phyloP scores from a whole-genome alignment of 2,113 vertebrate species.

The Manacus vitellinus region DNA sequence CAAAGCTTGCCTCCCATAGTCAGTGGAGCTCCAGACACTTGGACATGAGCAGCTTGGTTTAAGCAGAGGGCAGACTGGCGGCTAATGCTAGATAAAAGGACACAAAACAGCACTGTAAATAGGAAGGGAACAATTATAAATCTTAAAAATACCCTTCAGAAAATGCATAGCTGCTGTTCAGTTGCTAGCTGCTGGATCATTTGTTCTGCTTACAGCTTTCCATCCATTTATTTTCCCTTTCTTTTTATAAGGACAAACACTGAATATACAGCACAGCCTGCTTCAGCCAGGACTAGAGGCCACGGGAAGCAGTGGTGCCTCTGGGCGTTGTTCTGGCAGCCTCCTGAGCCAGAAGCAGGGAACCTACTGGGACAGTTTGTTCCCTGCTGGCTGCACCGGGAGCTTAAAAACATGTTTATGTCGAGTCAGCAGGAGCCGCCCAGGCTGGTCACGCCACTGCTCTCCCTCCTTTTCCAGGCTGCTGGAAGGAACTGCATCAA shows the following conservation, averaged over 20 bases:
- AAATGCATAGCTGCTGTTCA: background rate
- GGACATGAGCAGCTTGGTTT: background rate
- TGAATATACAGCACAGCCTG: background rate
- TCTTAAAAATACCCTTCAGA: background rate
- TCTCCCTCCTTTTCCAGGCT: background rate
- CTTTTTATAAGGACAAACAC: background rate
- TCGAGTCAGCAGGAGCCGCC: background rate
- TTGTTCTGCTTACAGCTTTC: background rate
- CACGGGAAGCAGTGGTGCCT: background rate
- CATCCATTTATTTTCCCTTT: background rate
- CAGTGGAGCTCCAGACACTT: background rate
- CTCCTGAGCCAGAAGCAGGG: background rate
- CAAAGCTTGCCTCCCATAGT: background rate
- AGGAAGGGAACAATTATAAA: background rate
- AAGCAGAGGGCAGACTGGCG: conserved; percentile 6
- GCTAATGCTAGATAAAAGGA: background rate
- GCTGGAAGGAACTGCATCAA: background rate
- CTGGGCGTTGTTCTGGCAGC: background rate
- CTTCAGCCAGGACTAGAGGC: fast-evolving
- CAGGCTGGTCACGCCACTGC: background rate
- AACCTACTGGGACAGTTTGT: conserved; percentile 46
- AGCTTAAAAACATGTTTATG: conserved; percentile 69
- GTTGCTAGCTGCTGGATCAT: background rate
- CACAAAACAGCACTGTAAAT: background rate
- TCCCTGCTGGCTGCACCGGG: background rate